Base-by-base conservation (phyloP, 2,113 vertebrate genomes). In the Oreochromis tanganicae region DNA sequence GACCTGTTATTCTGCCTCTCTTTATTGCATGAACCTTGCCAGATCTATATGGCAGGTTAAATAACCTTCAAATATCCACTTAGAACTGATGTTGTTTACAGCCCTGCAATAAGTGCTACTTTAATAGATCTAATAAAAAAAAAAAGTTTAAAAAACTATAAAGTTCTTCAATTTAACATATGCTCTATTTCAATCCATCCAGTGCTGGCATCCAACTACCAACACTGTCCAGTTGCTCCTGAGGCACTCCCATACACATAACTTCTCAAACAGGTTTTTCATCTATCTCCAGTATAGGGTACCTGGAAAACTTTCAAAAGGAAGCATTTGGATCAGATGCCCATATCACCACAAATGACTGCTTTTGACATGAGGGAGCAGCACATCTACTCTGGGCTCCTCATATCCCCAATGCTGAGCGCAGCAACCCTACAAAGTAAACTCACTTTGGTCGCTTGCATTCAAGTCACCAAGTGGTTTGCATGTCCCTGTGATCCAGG, bases 261-360 rank as follows among this genome's bases (percentile, higher is more conserved):
- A 27, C 21, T 21, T 46, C 5, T 3, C 38, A 21, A 46, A 10
- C 21, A 46, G 41, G 21, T 2, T 73, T 46, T 46, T 27, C 21
- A 21, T 21, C 36, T 0, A 0, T 41, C n/a, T 38, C 32, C 61
- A 66, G 32, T 66, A n/a, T 6, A 36, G 10, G 1, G 6, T 66
- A 66, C 0, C 2, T 36, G 11, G 2, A 71, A 71, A 43, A 71
- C 4, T 4, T 43, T 3, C 2, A 68, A 8, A 1, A 4, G 11
- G 11, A 68, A 38, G 21, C 6, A 38, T 41, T 21, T 0, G 0
- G 36, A 43, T 41, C 63, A 0, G 63, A 14, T 41, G 61, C 34
- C 6, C 19, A 41, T 21, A 14, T 21, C 36, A 43, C 63, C 0
- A 41, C 36, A 43, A 41, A 14, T 24, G 3, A 41, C 36, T 41